Evolutionary conservation across 2,113 vertebrate species (phyloP).

Genomic region (Noturus placidus): DNA sequence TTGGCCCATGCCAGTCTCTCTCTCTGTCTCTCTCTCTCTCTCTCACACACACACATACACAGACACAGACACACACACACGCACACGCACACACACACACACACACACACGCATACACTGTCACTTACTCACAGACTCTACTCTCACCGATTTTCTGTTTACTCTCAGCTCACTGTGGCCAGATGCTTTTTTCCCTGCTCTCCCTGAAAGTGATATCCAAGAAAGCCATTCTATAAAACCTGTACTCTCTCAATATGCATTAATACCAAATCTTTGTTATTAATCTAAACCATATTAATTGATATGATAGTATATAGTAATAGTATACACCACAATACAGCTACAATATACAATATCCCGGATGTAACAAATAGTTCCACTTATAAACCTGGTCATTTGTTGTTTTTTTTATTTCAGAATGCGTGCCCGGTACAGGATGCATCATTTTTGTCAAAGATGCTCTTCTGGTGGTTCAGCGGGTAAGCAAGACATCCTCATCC

Average conservation of each 20-base stretch:
- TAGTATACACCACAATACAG: neutral
- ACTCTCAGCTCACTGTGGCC: constrained; percentile 56
- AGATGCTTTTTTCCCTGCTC: constrained; percentile 36
- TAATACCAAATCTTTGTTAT: constrained; percentile 3
- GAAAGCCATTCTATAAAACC: constrained; percentile 45
- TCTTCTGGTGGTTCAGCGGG: constrained; percentile 95
- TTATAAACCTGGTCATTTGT: neutral
- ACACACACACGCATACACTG: constrained; percentile 1
- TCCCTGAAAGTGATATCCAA: constrained; percentile 43
- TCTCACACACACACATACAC: constrained; percentile 16
- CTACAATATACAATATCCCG: neutral
- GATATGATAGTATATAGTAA: neutral
- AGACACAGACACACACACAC: constrained; percentile 2
- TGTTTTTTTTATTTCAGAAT: constrained; percentile 77
- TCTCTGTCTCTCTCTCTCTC: neutral
- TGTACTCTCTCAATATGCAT: neutral
- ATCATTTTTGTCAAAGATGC: constrained; percentile 86
- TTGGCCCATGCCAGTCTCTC: constrained; percentile 55
- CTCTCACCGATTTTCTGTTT: constrained; percentile 62
- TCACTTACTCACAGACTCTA: constrained; percentile 29
- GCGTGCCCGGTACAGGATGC: constrained; percentile 84
- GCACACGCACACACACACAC: constrained; percentile 27
- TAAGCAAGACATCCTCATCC: constrained; percentile 68
- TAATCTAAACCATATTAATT: neutral
- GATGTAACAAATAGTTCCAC: neutral